Conservation (phyloP, 1,140 invertebrate species). For the Stegodyphus mimosarum region DNA sequence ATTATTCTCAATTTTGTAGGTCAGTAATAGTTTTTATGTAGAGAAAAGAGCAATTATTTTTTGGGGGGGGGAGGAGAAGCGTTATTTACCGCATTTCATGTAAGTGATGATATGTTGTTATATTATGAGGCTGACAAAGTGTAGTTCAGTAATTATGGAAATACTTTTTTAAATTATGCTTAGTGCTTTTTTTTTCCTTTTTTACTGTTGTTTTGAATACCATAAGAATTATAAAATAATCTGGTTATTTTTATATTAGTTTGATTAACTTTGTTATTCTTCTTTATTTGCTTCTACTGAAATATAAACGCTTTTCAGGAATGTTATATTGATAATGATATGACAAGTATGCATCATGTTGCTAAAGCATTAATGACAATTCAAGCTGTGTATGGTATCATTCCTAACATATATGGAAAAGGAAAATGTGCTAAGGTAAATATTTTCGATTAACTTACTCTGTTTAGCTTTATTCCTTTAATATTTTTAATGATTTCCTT, state of each 20-base stretch:
- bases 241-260: background rate
- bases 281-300: background rate
- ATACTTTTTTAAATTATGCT: too few species aligned
- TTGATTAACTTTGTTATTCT: background rate
- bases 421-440: conserved; percentile 81
- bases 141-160: too few species aligned
- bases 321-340: conserved; percentile 87
- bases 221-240: background rate
- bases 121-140: too few species aligned
- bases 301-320: conserved; percentile 72
- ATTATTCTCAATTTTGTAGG: too few species aligned
- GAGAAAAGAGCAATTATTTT: too few species aligned
- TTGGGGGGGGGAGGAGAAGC: too few species aligned
- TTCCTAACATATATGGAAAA: conserved; percentile 89
- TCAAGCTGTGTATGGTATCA: conserved; percentile 89
- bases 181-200: too few species aligned
- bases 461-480: too few species aligned
- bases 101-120: too few species aligned
- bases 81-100: too few species aligned
- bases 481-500: too few species aligned
- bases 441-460: background rate
- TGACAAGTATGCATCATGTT: conserved; percentile 86
- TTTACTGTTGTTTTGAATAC: background rate
- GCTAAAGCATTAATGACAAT: conserved; percentile 87
- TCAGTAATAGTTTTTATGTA: too few species aligned